Conservation (phyloP, 1,140 invertebrate species). For the Glomeris maerens region DNA sequence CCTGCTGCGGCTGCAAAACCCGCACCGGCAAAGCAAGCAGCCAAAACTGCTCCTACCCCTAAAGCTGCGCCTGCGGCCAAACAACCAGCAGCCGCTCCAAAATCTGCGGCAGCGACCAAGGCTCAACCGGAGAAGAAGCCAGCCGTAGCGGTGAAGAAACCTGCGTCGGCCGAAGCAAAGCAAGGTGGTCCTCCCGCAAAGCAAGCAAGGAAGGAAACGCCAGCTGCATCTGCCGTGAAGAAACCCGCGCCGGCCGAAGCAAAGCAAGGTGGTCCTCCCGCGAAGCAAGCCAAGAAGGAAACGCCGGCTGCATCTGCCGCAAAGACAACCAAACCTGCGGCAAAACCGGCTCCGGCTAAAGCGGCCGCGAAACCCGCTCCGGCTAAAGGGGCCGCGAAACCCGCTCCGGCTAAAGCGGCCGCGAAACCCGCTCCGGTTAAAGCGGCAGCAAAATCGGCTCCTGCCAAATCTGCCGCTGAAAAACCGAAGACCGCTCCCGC, state of each 20-base stretch:
- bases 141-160: too few relatives aligned
- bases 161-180: too few relatives aligned
- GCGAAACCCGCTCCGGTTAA: constrained; percentile 2
- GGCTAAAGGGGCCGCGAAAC: constrained; percentile 1
- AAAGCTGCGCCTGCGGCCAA: constrained; percentile 11
- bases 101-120: constrained; percentile 2
- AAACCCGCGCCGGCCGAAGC: too few relatives aligned
- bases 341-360: constrained; percentile 9
- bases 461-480: background rate
- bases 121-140: background rate
- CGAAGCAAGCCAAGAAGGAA: too few relatives aligned
- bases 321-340: constrained; percentile 3
- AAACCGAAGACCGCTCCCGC: background rate
- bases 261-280: too few relatives aligned
- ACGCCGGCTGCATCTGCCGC: too few relatives aligned
- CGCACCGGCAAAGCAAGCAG: background rate
- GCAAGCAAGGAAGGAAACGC: too few relatives aligned
- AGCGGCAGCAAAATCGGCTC: background rate
- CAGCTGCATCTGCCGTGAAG: too few relatives aligned
- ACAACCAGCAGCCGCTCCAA: background rate
- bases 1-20: background rate
- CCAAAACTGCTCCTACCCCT: constrained; percentile 2
- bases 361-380: too few relatives aligned
- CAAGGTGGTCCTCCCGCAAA: too few relatives aligned
- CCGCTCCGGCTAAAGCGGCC: background rate